phyloP scores from a whole-genome alignment of 2,888 invertebrate genomes.

The Drosophila anomelani region DNA sequence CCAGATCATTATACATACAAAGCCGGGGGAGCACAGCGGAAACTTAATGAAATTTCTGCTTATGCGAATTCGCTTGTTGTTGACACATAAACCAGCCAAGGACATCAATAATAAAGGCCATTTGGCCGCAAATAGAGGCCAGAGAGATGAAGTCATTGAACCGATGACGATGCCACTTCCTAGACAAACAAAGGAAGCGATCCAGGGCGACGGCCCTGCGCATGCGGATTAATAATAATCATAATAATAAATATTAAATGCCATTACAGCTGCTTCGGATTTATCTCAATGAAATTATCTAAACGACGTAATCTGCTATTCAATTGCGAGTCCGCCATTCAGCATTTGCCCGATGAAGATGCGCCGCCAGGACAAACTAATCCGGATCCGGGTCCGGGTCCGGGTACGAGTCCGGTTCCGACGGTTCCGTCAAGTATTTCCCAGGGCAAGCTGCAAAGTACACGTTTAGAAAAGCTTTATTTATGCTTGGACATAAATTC shows the following conservation, averaged over 20 bases:
- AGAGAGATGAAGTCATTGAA: conserved; percentile 73
- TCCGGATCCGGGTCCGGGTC: conserved; percentile 18
- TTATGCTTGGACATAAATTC: conserved; percentile 80
- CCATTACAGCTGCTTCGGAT: conserved; percentile 65
- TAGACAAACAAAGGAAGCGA: conserved; percentile 20
- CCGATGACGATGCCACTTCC: conserved; percentile 49
- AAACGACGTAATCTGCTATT: conserved; percentile 71
- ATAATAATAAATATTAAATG: conserved; percentile 76
- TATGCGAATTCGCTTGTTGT: conserved; percentile 75
- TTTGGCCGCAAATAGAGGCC: conserved; percentile 29
- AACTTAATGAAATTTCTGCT: conserved; percentile 79
- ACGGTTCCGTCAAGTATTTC: conserved; percentile 15
- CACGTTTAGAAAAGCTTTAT: conserved; percentile 78
- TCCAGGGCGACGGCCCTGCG: conserved; percentile 40
- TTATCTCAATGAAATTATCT: conserved; percentile 68
- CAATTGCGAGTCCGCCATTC: conserved; percentile 63
- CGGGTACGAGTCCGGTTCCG: neutral
- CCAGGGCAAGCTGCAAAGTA: conserved; percentile 50
- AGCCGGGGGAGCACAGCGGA: conserved; percentile 50
- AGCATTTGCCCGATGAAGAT: conserved; percentile 50
- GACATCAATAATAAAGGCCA: conserved; percentile 73
- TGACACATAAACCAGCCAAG: conserved; percentile 76
- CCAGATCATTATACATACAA: conserved; percentile 50
- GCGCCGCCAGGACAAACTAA: conserved; percentile 51
- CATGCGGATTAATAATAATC: conserved; percentile 70